A percentile compares a stretch with the other conserved stretches of the same genome.
Evolutionary conservation across 2,113 vertebrate genomes (phyloP).

Genomic region (Hippotragus niger): DNA sequence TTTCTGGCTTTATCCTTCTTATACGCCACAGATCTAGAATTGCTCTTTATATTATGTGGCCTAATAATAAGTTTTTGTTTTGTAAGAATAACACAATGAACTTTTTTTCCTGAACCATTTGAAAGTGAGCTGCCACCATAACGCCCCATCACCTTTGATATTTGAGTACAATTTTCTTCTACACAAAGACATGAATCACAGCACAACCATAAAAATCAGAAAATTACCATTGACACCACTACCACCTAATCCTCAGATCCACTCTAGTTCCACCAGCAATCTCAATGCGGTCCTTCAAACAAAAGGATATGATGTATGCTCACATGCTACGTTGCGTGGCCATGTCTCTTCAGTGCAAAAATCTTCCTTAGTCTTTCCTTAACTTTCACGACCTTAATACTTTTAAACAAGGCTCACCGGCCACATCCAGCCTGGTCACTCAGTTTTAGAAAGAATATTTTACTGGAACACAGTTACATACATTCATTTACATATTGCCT

Average conservation of each 20-base stretch:
- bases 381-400: background rate
- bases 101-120: background rate
- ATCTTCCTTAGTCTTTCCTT: background rate
- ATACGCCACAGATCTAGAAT: background rate
- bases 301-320: background rate
- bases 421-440: background rate
- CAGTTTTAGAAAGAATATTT: constrained; percentile 1
- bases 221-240: background rate
- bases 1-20: background rate
- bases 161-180: background rate
- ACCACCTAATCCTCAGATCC: background rate
- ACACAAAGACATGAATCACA: background rate
- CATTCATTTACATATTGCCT: background rate
- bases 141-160: background rate
- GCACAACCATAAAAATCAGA: background rate
- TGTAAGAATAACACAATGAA: background rate
- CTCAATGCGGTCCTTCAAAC: background rate
- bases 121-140: background rate
- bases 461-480: background rate
- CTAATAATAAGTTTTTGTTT: background rate
- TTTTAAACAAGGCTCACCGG: background rate
- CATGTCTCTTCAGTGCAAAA: background rate
- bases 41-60: background rate
- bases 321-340: background rate
- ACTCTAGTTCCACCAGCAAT: background rate